phyloP scores from a whole-genome alignment of 2,797 vertebrate genomes.

The Poeciliopsis gracilis region DNA sequence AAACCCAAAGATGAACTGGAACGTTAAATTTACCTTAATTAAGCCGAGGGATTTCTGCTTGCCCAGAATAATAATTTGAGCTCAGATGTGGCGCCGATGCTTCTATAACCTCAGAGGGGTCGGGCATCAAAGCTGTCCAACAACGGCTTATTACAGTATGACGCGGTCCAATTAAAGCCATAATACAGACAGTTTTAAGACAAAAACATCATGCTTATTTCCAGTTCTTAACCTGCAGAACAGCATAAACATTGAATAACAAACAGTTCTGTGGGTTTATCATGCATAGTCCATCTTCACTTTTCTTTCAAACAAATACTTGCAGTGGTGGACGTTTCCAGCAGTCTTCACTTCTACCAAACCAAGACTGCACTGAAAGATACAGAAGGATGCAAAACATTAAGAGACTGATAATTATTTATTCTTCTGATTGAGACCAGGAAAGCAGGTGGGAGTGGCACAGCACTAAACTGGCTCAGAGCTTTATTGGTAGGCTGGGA shows the following conservation, averaged over 20 bases:
- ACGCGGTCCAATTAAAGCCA: slow-evolving; percentile 65
- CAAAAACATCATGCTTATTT: slow-evolving; percentile 33
- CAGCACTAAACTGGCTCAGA: not conserved
- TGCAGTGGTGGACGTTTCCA: not conserved
- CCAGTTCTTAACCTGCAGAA: slow-evolving; percentile 29
- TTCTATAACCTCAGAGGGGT: slow-evolving; percentile 70
- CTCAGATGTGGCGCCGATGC: slow-evolving; percentile 67
- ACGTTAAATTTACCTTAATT: slow-evolving; percentile 84
- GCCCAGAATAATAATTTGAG: slow-evolving; percentile 81
- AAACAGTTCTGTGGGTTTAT: not conserved
- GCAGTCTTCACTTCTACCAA: not conserved
- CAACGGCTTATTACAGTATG: slow-evolving; percentile 64
- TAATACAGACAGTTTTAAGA: slow-evolving; percentile 56
- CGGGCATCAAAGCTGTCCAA: slow-evolving; percentile 72
- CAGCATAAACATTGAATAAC: not conserved
- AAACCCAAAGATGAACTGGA: slow-evolving; percentile 79
- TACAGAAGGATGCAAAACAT: not conserved
- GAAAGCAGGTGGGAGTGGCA: not conserved
- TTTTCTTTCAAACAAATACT: not conserved
- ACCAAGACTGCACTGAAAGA: not conserved
- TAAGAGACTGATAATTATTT: not conserved
- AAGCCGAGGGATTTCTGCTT: slow-evolving; percentile 76
- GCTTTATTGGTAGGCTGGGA: not conserved
- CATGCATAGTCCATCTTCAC: not conserved
- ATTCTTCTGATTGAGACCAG: not conserved